phyloP scores from a whole-genome alignment of 2,113 vertebrate genomes.

The Casuarius casuarius region DNA sequence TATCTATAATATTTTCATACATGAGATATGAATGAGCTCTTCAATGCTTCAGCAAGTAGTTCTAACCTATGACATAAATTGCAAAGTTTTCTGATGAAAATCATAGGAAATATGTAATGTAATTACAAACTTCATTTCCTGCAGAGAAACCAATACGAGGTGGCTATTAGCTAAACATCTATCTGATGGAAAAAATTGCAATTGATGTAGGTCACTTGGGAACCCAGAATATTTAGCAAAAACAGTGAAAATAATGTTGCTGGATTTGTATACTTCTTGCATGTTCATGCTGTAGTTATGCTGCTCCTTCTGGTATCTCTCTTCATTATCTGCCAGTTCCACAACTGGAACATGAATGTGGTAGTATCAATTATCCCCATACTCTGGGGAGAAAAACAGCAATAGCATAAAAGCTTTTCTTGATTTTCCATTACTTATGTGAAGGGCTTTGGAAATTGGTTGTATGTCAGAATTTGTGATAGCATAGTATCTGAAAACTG shows the following conservation, averaged over 20 bases:
- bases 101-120: background rate
- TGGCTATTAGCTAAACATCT: constrained; percentile 12
- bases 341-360: background rate
- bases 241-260: background rate
- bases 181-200: background rate
- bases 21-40: background rate
- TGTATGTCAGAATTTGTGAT: background rate
- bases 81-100: constrained; percentile 14
- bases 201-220: background rate
- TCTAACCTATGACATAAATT: background rate
- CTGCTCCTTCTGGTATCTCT: background rate
- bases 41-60: background rate
- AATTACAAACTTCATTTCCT: background rate
- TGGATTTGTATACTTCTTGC: background rate
- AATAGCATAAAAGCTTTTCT: background rate
- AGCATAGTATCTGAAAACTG: background rate
- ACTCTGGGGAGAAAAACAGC: background rate
- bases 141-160: background rate
- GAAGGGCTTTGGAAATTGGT: background rate
- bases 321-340: constrained; percentile 24
- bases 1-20: background rate
- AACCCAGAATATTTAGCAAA: constrained; percentile 23
- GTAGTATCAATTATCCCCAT: background rate
- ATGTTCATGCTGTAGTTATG: background rate
- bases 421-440: background rate